Conservation (phyloP, 1,140 invertebrate genomes). For the Drosophila bocqueti region DNA sequence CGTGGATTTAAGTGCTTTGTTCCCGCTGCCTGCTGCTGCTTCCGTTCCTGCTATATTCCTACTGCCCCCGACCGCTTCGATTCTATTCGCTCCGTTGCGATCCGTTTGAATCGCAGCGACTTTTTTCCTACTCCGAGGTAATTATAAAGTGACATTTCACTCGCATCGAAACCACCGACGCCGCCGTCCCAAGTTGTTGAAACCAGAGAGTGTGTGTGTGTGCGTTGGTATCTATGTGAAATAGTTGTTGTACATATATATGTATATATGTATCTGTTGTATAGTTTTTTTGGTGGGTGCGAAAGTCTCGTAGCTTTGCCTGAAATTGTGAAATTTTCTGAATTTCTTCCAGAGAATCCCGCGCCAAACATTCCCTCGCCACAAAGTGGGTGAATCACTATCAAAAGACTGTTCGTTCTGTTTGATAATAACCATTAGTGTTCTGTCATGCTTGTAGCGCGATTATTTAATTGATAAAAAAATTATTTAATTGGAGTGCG, state of each 20-base stretch:
- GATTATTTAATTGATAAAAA: slow-evolving; percentile 71
- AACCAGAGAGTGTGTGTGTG: slow-evolving; percentile 49
- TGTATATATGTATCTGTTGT: slow-evolving; percentile 2
- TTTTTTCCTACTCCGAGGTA: slow-evolving; percentile 56
- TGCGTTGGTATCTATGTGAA: slow-evolving; percentile 28
- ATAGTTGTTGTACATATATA: neutral
- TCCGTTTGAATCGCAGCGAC: slow-evolving; percentile 27
- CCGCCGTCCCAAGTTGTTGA: slow-evolving; percentile 31
- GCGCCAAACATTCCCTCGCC: slow-evolving; percentile 33
- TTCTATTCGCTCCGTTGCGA: slow-evolving; percentile 22
- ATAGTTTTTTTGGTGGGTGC: slow-evolving; percentile 12
- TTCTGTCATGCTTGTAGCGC: slow-evolving; percentile 65
- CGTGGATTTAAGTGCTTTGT: slow-evolving; percentile 9
- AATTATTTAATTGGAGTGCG: slow-evolving; percentile 30
- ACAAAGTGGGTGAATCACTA: slow-evolving; percentile 28
- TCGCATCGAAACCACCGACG: slow-evolving; percentile 27
- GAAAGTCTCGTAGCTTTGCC: neutral
- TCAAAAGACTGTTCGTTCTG: slow-evolving; percentile 1
- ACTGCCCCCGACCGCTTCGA: slow-evolving; percentile 17
- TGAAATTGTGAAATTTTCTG: slow-evolving; percentile 60
- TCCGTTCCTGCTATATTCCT: neutral
- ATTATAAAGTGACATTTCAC: slow-evolving; percentile 74
- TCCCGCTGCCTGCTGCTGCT: neutral
- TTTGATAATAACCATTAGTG: slow-evolving; percentile 56
- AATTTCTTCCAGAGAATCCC: slow-evolving; percentile 21